Evolutionary conservation across 2,113 vertebrate genomes (phyloP), one percentile per base, ranked within the genome.

Genomic region (Malurus elegans): DNA sequence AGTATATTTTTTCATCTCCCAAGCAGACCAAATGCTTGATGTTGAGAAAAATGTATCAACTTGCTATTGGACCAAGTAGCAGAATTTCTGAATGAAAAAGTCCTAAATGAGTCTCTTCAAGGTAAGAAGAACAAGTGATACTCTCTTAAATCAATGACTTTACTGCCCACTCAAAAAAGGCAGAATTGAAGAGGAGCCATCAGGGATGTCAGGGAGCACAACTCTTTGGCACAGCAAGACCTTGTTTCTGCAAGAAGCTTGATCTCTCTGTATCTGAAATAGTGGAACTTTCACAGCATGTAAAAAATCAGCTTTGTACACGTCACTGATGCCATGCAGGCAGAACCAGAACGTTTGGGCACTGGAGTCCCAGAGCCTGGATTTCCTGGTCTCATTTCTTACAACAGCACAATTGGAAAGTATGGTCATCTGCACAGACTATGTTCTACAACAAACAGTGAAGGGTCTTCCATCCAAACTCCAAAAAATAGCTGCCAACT

Each of bases 251-350:
- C 20, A 64, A 54, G n/a, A 51, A 73, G 32, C 9, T 64, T 60
- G 25, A 73, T 64, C 32, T 73, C 48, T 16, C 20, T 2, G 2
- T 0, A 0, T 17, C 24, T 5, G 4, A 71, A 75, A 3, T 10
- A 31, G 4, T 62, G 29, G 14, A 85, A 36, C 7, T 19, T 51
- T 31, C 69, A 56, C 18, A 42, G 18, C 4, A 6, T 5, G 4
- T 42, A 2, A 12, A 34, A 72, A 23, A 38, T 21, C 50, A 61
- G 32, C 18, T 57, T 62, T 25, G 50, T 53, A n/a, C 15, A 3
- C 4, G 10, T 18, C 64, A 29, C 45, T 44, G 19, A 31, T 26
- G 25, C 0, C 3, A 40, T 16, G 53, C 28, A 34, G 18, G 16
- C 21, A 50, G 44, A 12, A 28, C 14, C 42, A 74, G 19, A 73